Percentiles rank a stretch among this genome's conserved stretches.
Conservation (phyloP, 2,113 vertebrate genomes). For the Leuciscus idus region DNA sequence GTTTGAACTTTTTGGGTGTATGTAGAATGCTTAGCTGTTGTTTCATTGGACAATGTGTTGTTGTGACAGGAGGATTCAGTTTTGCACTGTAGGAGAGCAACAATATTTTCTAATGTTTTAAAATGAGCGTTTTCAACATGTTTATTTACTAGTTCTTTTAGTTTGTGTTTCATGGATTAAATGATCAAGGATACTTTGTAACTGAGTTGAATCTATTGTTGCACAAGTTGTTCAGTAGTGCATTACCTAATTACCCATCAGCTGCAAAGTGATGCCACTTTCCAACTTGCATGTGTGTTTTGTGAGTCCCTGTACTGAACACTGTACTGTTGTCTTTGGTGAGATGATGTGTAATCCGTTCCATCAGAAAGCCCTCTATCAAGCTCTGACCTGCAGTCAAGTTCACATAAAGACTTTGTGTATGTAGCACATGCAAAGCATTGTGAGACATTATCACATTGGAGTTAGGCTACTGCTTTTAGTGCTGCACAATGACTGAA, state of each 20-base stretch:
- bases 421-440: slow-evolving; percentile 27
- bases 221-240: background rate
- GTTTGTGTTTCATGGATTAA: background rate
- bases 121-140: background rate
- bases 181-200: background rate
- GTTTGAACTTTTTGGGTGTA: background rate
- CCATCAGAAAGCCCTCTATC: slow-evolving; percentile 1
- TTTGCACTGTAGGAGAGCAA: background rate
- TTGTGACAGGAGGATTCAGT: background rate
- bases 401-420: slow-evolving; percentile 21
- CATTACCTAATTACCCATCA: slow-evolving; percentile 17
- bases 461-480: slow-evolving; percentile 43
- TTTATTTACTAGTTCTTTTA: background rate
- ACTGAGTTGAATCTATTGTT: background rate
- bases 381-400: background rate
- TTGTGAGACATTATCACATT: slow-evolving; percentile 56
- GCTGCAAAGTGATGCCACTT: slow-evolving; percentile 26
- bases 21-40: background rate
- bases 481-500: slow-evolving; percentile 44
- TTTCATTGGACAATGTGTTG: background rate
- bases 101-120: background rate
- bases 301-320: background rate
- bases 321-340: slow-evolving; percentile 29
- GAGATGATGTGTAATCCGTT: background rate
- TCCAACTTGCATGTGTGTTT: background rate